Conservation (phyloP, 2,113 vertebrate genomes). For the Microcebus murinus region DNA sequence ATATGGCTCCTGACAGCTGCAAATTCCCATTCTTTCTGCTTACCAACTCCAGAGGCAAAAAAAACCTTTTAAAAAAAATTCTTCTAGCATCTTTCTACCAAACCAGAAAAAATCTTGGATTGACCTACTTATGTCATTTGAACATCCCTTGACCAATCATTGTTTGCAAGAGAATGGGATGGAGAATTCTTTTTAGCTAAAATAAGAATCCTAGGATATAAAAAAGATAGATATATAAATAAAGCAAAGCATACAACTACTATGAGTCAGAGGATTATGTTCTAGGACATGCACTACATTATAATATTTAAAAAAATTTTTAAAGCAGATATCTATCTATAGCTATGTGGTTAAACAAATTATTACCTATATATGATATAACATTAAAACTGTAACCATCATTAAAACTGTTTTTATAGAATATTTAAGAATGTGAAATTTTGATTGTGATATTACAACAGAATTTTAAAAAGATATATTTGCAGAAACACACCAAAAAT, state of each 20-base stretch:
- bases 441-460: background rate
- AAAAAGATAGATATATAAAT: slow-evolving; percentile 2
- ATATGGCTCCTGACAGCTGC: background rate
- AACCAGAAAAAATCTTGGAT: background rate
- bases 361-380: background rate
- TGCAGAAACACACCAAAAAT: background rate
- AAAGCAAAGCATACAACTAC: background rate
- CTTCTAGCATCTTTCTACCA: background rate
- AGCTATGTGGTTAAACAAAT: background rate
- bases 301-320: background rate
- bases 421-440: background rate
- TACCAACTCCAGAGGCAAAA: background rate
- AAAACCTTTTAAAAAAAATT: background rate
- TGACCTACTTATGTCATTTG: background rate
- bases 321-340: background rate
- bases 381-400: background rate
- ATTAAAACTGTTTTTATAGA: background rate
- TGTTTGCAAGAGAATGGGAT: background rate
- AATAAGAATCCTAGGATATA: background rate
- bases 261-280: background rate
- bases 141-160: background rate
- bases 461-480: background rate
- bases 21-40: background rate
- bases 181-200: background rate
- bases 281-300: background rate